Conservation (phyloP, 2,113 vertebrate genomes). For the Pseudorasbora parva region DNA sequence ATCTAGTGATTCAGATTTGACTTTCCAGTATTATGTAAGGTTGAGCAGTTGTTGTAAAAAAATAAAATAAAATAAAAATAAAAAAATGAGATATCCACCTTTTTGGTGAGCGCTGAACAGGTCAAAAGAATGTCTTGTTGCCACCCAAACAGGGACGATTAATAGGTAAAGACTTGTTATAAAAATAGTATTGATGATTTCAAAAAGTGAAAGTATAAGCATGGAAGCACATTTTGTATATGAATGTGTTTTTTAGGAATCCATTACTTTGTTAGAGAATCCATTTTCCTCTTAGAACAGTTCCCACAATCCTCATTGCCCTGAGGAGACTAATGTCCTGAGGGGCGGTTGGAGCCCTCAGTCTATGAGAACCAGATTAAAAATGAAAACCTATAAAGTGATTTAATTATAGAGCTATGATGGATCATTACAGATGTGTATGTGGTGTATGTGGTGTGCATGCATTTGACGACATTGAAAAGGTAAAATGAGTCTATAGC, state of each 20-base stretch:
- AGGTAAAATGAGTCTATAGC: constrained; percentile 24
- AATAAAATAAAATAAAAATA: too few relatives aligned
- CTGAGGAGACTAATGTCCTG: neutral
- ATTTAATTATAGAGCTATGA: constrained; percentile 3
- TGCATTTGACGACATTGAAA: neutral
- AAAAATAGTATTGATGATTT: too few relatives aligned
- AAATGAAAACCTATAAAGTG: neutral
- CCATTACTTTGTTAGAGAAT: neutral
- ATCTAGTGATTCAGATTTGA: neutral
- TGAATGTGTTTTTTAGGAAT: too few relatives aligned
- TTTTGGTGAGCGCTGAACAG: neutral
- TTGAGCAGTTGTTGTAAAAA: neutral
- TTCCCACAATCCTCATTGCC: neutral
- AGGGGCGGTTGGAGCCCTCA: neutral
- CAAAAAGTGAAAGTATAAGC: too few relatives aligned
- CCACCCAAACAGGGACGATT: neutral
- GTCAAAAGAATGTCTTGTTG: neutral
- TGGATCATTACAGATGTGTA: neutral
- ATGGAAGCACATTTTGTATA: too few relatives aligned
- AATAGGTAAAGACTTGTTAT: neutral
- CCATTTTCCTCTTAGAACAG: neutral
- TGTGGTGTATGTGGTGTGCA: neutral
- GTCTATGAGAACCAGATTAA: neutral
- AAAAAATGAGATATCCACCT: neutral
- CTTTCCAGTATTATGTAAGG: neutral